Evolutionary conservation across 2,888 invertebrate genomes (phyloP).

Genomic region (Philhelius pedissequus): DNA sequence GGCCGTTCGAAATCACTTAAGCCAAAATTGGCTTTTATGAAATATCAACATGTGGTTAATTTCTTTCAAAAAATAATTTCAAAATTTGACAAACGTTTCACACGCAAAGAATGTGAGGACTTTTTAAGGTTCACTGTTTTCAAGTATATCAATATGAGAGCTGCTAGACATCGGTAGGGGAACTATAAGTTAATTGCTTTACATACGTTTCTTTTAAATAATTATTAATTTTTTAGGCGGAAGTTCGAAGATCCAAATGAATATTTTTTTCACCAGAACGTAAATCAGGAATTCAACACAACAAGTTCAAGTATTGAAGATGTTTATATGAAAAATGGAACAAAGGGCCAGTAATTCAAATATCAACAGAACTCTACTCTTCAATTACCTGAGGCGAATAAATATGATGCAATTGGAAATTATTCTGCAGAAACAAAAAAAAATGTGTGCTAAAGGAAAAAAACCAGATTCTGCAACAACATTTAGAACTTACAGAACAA

Average conservation of each 20-base stretch:
- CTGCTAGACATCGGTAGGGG: not conserved
- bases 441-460: no score
- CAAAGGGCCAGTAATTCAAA: not conserved
- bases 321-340: not conserved
- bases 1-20: not conserved
- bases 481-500: no score
- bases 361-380: not conserved
- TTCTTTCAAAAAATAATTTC: conserved; percentile 1
- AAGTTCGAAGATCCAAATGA: not conserved
- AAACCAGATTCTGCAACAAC: no score
- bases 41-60: not conserved
- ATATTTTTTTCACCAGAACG: not conserved
- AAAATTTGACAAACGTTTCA: not conserved
- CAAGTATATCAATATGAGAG: not conserved
- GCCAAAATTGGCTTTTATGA: not conserved
- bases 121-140: not conserved
- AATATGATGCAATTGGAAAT: no score
- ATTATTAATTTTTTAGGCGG: not conserved
- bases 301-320: not conserved
- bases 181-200: not conserved
- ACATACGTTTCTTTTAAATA: not conserved
- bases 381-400: not conserved
- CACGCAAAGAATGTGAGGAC: not conserved
- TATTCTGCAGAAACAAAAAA: no score
- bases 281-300: not conserved